Evolutionary conservation across 1,140 invertebrate genomes (phyloP), one percentile per base, ranked within the genome.

Genomic region (Sitobion miscanthi): DNA sequence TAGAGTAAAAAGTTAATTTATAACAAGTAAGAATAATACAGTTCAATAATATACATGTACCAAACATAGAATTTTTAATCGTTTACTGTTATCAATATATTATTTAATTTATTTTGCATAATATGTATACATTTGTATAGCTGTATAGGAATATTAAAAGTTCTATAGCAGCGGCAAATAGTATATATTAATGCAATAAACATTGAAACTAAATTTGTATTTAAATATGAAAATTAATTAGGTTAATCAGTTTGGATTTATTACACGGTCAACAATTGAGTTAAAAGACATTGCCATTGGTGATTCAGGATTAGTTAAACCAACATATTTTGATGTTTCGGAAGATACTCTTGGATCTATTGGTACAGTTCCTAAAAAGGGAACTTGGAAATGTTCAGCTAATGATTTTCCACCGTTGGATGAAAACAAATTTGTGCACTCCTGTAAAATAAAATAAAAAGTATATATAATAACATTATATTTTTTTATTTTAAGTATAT

Each of bases 391-490:
- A 38, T 94, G 57, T 93, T 98, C 96, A 11, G 96, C 94, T 88
- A 97, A 97, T 96, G 96, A 98, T 89, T 97, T 98, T 35, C 98
- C 98, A 49, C 97, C 97, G 30, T 96, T 96, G 86, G 97, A 96
- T 57, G 98, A 98, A 95, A 99, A 99, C 94, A 99, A 98, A 95
- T 98, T 97, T 54, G 97, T 97, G 94, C 96, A 96, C 94, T 95
- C 96, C 96, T 97, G 94, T 91, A 94, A 96, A 94, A 95, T 95
- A 93, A 92, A 35, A 57, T 94, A 30, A 82, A 25, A 82, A 62
- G 11, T 82, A 30, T 49, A 38, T 30, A 90, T 90, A 23, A 11
- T 4, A 23, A 23, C 7, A 42, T 90, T 90, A 14, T 57, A 25
- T 90, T 62, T 47, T 47, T 11, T 87, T 49, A 87, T n/a, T 47